Evolutionary conservation across 2,888 invertebrate genomes (phyloP).

Genomic region (Andrena praecox): DNA sequence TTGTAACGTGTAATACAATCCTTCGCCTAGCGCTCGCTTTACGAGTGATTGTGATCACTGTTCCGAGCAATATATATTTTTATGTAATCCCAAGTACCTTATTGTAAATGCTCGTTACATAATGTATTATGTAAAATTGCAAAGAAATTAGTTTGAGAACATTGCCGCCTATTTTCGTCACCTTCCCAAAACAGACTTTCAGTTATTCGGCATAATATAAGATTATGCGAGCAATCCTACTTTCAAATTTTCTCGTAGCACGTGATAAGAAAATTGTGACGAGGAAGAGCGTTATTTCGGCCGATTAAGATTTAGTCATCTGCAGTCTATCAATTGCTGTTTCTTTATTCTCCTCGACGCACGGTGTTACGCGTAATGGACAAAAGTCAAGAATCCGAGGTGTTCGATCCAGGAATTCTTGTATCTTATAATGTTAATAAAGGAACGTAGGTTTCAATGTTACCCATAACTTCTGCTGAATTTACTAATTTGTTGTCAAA

Average conservation of each 20-base stretch:
- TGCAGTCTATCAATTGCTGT: background rate
- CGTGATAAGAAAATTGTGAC: background rate
- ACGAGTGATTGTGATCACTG: background rate
- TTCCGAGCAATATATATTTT: background rate
- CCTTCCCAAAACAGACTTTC: constrained; percentile 16
- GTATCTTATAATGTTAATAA: too few species aligned
- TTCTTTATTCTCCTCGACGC: background rate
- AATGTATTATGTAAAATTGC: constrained; percentile 29
- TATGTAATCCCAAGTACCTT: constrained; percentile 12
- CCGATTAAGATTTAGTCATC: background rate
- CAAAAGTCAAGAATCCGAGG: too few species aligned
- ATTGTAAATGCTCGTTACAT: constrained; percentile 21
- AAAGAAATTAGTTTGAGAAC: background rate
- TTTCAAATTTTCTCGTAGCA: background rate
- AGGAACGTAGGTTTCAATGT: too few species aligned
- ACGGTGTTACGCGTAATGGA: too few species aligned
- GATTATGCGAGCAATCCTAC: background rate
- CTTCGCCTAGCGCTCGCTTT: background rate
- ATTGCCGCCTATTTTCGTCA: constrained; percentile 13
- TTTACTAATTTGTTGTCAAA: too few species aligned
- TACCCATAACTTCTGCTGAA: too few species aligned
- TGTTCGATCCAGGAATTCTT: too few species aligned
- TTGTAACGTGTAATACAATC: background rate
- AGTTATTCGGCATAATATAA: background rate
- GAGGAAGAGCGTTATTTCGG: background rate